These are phyloP conservation scores for Ochropacha duplaris DNA, from an alignment of 2,888 invertebrate species.

Conservation along the genomic window DNA sequence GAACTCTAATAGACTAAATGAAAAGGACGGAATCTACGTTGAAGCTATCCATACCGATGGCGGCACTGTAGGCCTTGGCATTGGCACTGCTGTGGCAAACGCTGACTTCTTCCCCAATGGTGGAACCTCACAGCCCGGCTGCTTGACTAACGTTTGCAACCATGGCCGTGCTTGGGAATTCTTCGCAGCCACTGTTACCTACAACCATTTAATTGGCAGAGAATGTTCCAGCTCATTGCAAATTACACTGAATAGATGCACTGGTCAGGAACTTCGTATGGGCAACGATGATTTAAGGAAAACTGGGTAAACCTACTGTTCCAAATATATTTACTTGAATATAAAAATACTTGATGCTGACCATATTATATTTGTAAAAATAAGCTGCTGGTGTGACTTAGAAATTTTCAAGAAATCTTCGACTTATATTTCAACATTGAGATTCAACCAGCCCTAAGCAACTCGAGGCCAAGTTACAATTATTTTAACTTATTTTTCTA, in stretches of 20 bases:
- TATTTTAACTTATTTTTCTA: too few species aligned
- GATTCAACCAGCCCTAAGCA: too few species aligned
- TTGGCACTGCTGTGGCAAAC: conserved; percentile 72
- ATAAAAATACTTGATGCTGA: too few species aligned
- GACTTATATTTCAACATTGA: too few species aligned
- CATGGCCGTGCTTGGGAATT: too few species aligned
- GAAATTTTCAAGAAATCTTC: too few species aligned
- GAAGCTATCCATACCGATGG: conserved; percentile 75
- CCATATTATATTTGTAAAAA: too few species aligned
- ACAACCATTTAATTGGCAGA: conserved; percentile 7
- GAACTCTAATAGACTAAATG: conserved; percentile 39
- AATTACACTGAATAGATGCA: conserved; percentile 48
- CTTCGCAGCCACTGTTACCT: too few species aligned
- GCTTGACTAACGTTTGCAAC: too few species aligned
- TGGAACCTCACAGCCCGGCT: conserved; percentile 43
- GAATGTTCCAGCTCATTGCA: conserved; percentile 45
- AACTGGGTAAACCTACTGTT: conserved; percentile 40
- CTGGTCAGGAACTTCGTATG: conserved; percentile 45
- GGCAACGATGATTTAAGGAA: conserved; percentile 55
- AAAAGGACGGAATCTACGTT: conserved; percentile 61
- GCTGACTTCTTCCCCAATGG: conserved; percentile 85
- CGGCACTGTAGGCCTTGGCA: conserved; percentile 64
- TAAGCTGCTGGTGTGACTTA: too few species aligned
- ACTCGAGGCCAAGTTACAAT: too few species aligned
- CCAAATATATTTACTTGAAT: too few species aligned